Evolutionary conservation across 2,113 vertebrate species (phyloP).

Genomic region (Jacana jacana): DNA sequence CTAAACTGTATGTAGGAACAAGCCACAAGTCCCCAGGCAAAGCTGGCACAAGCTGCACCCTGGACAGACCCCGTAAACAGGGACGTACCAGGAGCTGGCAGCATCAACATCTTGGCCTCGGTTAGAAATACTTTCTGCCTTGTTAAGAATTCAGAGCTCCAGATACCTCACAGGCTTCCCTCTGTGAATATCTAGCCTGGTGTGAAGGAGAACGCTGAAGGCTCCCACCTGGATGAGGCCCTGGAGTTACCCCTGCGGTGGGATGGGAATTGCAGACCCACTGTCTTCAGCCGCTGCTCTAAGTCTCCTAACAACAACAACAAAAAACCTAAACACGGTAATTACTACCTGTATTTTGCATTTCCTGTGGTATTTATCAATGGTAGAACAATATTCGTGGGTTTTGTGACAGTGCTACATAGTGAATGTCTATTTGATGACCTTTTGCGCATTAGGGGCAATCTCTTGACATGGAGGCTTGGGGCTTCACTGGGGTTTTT

Average conservation of each 20-base stretch:
- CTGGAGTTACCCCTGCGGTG: not conserved
- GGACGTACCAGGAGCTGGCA: not conserved
- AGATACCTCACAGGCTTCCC: not conserved
- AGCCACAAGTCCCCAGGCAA: not conserved
- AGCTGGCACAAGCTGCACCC: not conserved
- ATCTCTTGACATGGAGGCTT: not conserved
- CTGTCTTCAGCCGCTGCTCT: not conserved
- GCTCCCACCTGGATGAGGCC: accelerated
- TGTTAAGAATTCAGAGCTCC: not conserved
- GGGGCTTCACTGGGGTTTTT: not conserved
- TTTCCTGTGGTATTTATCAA: not conserved
- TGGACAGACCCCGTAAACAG: not conserved
- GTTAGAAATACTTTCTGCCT: not conserved
- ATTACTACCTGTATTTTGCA: not conserved
- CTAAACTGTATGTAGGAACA: accelerated
- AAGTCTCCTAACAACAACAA: no score
- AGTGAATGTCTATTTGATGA: no score
- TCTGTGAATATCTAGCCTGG: not conserved
- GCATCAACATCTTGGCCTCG: not conserved
- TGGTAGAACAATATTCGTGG: accelerated
- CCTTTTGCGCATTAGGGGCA: no score
- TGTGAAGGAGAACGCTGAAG: accelerated
- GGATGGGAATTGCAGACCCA: accelerated
- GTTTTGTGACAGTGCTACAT: not conserved
- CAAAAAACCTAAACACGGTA: not conserved